Evolutionary conservation across 2,113 vertebrate genomes (phyloP).

Genomic region (Ameiurus melas): DNA sequence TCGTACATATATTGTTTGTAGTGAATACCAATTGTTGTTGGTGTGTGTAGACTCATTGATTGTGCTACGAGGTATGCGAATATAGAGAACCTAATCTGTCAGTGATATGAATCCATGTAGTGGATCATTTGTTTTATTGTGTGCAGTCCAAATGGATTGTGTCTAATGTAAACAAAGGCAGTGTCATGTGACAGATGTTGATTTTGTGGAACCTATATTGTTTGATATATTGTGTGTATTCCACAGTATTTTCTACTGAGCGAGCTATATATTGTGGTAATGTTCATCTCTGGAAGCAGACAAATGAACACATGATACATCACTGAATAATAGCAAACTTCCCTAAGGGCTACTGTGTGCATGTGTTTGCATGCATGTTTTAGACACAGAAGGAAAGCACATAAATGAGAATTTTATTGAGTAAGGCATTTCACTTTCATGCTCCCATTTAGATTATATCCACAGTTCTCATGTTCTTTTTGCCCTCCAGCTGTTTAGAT

Average conservation of each 20-base stretch:
- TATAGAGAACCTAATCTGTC: neutral
- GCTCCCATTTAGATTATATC: neutral
- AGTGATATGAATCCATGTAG: neutral
- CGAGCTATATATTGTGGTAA: neutral
- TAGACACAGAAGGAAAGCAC: neutral
- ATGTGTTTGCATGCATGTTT: conserved; percentile 1
- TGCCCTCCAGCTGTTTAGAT: neutral
- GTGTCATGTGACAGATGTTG: conserved; percentile 3
- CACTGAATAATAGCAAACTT: neutral
- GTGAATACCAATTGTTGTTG: neutral
- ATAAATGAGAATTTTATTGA: conserved; percentile 28
- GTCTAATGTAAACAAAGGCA: neutral
- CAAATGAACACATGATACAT: conserved; percentile 29
- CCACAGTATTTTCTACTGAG: neutral
- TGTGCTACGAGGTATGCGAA: neutral
- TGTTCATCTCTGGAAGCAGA: conserved; percentile 11
- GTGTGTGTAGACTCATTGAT: neutral
- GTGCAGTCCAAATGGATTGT: neutral
- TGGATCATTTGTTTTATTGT: conserved; percentile 1
- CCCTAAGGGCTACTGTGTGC: conserved; percentile 8
- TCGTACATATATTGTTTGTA: neutral
- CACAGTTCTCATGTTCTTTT: neutral
- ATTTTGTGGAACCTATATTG: neutral
- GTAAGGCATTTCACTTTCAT: conserved; percentile 17
- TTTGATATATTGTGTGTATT: conserved; percentile 4